These are phyloP conservation scores for Drosophila insularis DNA, from an alignment of 1,140 invertebrate species.

Conservation along the genomic window DNA sequence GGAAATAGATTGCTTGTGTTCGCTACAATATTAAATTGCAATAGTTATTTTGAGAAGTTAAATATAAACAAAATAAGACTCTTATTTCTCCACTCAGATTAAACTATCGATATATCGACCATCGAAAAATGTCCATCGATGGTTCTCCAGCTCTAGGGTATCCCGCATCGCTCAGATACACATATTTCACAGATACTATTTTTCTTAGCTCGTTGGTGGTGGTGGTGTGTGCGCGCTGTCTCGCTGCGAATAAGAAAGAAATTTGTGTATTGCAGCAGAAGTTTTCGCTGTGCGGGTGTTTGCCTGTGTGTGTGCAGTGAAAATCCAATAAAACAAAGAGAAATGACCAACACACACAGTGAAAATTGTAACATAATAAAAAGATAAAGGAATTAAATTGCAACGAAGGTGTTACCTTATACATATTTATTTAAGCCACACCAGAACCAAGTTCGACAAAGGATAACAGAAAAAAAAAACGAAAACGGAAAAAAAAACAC, in stretches of 20 bases:
- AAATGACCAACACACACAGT: conserved; percentile 26
- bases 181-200: conserved; percentile 67
- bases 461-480: conserved; percentile 34
- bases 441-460: conserved; percentile 44
- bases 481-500: conserved; percentile 26
- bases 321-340: conserved; percentile 59
- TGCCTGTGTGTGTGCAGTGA: conserved; percentile 21
- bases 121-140: too few species aligned
- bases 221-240: conserved; percentile 51
- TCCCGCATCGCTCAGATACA: conserved; percentile 56
- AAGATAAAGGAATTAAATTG: conserved; percentile 48
- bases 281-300: conserved; percentile 50
- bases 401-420: conserved; percentile 43
- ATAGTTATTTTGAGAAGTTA: too few species aligned
- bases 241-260: conserved; percentile 56
- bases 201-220: conserved; percentile 68
- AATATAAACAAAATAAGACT: too few species aligned
- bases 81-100: too few species aligned
- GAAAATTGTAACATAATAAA: conserved; percentile 29
- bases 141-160: too few species aligned
- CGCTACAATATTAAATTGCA: too few species aligned
- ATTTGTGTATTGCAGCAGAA: conserved; percentile 76
- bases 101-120: too few species aligned
- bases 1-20: too few species aligned
- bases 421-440: conserved; percentile 14